Conservation (phyloP, 2,797 vertebrate species). For the Phalanger gymnotis region DNA sequence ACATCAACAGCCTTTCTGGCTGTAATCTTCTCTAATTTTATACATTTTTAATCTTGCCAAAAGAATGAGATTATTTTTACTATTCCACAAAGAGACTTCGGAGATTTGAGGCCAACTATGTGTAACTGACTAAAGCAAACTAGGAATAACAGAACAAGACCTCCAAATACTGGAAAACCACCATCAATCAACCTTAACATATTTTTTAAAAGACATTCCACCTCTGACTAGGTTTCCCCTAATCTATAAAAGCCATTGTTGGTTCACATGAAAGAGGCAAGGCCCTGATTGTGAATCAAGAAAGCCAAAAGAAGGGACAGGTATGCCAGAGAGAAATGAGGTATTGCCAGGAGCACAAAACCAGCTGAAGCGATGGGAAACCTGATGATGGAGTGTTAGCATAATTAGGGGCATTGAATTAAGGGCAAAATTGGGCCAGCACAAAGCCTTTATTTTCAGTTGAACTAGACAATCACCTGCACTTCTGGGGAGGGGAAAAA, state of each 20-base stretch:
- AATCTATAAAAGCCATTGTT: conserved; percentile 62
- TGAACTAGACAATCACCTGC: conserved; percentile 46
- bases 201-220: conserved; percentile 56
- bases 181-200: conserved; percentile 35
- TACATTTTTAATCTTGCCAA: background rate
- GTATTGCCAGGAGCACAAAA: conserved; percentile 59
- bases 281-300: background rate
- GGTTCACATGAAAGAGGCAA: conserved; percentile 59
- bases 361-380: conserved; percentile 53
- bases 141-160: background rate
- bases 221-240: conserved; percentile 20
- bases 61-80: conserved; percentile 6
- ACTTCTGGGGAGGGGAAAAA: background rate
- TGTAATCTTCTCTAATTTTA: background rate
- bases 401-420: conserved; percentile 63
- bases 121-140: background rate
- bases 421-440: conserved; percentile 65
- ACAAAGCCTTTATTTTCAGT: conserved; percentile 72
- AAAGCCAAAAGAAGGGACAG: conserved; percentile 30
- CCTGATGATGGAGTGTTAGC: background rate
- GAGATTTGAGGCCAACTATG: conserved; percentile 30
- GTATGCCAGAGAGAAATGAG: conserved; percentile 53
- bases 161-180: conserved; percentile 26
- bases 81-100: conserved; percentile 24
- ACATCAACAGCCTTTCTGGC: background rate